Conservation (phyloP, 2,888 invertebrate genomes). For the Trissolcus brochymenae region DNA sequence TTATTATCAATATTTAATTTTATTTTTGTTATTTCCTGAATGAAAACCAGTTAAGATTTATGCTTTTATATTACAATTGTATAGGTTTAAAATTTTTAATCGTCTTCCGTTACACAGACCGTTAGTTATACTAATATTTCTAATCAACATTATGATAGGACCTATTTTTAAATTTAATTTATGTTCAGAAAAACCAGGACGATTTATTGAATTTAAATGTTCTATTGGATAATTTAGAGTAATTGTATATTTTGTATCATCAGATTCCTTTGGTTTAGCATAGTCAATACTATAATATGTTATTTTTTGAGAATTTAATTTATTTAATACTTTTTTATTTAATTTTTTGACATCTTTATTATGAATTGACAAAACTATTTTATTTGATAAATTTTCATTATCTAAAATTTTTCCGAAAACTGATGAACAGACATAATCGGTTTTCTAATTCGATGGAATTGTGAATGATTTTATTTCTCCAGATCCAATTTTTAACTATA, state of each 20-base stretch:
- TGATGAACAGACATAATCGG: not conserved
- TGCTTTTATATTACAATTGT: slow-evolving; percentile 12
- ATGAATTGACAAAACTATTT: slow-evolving; percentile 13
- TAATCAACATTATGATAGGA: slow-evolving; percentile 10
- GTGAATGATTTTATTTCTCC: slow-evolving; percentile 1
- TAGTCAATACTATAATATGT: slow-evolving; percentile 13
- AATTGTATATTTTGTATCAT: not conserved
- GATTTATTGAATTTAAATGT: slow-evolving; percentile 16
- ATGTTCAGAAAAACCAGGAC: slow-evolving; percentile 17
- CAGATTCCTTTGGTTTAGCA: not conserved
- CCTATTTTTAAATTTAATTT: slow-evolving; percentile 15
- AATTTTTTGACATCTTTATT: slow-evolving; percentile 13
- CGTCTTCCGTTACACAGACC: slow-evolving; percentile 20
- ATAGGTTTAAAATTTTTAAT: slow-evolving; percentile 18
- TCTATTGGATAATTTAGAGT: slow-evolving; percentile 19
- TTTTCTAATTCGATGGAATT: slow-evolving; percentile 3
- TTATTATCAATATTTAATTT: slow-evolving; percentile 14
- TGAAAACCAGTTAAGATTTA: slow-evolving; percentile 11
- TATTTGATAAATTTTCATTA: not conserved
- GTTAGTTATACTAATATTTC: slow-evolving; percentile 9
- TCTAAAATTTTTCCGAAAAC: slow-evolving; percentile 2
- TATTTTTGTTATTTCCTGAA: slow-evolving; percentile 12
- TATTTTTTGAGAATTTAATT: too few relatives aligned
- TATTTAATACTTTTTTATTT: too few relatives aligned
- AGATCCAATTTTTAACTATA: slow-evolving; percentile 2